Evolutionary conservation across 1,140 invertebrate species (phyloP), one percentile per base, ranked within the genome.

Genomic region (Brachionus manjavacas): DNA sequence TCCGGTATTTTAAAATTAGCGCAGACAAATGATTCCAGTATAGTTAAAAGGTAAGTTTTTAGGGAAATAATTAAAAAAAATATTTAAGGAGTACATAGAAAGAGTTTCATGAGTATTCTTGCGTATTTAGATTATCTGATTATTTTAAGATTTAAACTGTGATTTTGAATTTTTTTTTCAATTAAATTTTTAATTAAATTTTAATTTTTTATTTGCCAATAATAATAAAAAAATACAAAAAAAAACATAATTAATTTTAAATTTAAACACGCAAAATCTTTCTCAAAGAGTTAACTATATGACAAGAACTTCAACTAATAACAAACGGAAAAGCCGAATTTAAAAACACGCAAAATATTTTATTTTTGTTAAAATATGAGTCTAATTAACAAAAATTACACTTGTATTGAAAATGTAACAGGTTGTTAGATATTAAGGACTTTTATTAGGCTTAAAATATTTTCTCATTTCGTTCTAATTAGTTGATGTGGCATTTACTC

Each of bases 371-470:
- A 31, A 68, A 68, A 28, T 68, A 12, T 28, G 52, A 60, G 20
- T 68, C 28, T 68, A 68, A 68, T 68, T 16, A 68, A 68, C 25
- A 68, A 68, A 68, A 68, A 68, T 31, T 31, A 68, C 66, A 68
- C 25, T 39, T 68, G 52, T 31, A 23, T 35, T 31, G n/a, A 35
- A 35, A 70, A 35, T 68, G 12, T 39, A 35, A 35, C 66, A 70
- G 35, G 11, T 35, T 70, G 11, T 39, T 35, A 60, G 52, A 60
- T 60, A 60, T 60, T 35, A 70, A 70, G 43, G 43, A 46, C 43
- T 46, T 46, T 66, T 35, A 39, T 23, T 35, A 35, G 31, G 35
- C 35, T 66, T 23, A 66, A 66, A 23, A 66, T 25, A 6, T 66
- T 66, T 66, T 66, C 60, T 7, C 28, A 66, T 25, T 23, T 25